Percentiles rank a stretch among this genome's conserved stretches.
phyloP scores from a whole-genome alignment of 2,888 invertebrate species.

The Acrobasis consociella region DNA sequence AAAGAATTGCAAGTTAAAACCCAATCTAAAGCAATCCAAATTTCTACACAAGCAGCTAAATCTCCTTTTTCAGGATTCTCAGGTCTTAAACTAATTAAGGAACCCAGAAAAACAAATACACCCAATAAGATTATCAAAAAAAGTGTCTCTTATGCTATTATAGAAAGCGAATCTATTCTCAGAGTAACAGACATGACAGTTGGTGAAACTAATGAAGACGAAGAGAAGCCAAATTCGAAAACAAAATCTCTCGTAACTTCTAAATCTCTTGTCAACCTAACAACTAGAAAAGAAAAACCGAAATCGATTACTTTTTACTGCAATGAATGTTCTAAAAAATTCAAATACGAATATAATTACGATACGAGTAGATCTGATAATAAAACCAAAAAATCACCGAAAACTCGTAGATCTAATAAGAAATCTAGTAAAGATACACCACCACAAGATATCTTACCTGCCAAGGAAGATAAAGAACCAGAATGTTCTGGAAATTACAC shows the following conservation, averaged over 20 bases:
- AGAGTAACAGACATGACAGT: conserved; percentile 72
- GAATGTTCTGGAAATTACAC: neutral
- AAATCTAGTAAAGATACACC: too few relatives aligned
- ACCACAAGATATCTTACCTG: too few relatives aligned
- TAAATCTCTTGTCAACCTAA: neutral
- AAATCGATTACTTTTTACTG: conserved; percentile 21
- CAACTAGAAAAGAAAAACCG: neutral
- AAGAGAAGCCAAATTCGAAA: neutral
- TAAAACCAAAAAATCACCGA: neutral
- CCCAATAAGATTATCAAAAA: conserved; percentile 48
- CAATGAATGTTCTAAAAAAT: conserved; percentile 8
- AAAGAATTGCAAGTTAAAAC: conserved; percentile 29
- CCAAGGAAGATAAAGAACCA: neutral
- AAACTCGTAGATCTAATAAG: neutral
- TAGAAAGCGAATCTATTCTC: conserved; percentile 68
- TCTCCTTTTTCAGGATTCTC: conserved; percentile 36
- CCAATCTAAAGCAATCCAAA: conserved; percentile 51
- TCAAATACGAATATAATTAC: neutral
- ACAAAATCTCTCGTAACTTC: neutral
- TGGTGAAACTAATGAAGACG: neutral
- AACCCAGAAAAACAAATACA: conserved; percentile 47
- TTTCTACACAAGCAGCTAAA: conserved; percentile 41
- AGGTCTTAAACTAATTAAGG: conserved; percentile 51
- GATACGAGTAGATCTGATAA: neutral
- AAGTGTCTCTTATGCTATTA: conserved; percentile 63